Base-by-base conservation (phyloP, 2,113 vertebrate species). In the Bambusicola thoracicus region DNA sequence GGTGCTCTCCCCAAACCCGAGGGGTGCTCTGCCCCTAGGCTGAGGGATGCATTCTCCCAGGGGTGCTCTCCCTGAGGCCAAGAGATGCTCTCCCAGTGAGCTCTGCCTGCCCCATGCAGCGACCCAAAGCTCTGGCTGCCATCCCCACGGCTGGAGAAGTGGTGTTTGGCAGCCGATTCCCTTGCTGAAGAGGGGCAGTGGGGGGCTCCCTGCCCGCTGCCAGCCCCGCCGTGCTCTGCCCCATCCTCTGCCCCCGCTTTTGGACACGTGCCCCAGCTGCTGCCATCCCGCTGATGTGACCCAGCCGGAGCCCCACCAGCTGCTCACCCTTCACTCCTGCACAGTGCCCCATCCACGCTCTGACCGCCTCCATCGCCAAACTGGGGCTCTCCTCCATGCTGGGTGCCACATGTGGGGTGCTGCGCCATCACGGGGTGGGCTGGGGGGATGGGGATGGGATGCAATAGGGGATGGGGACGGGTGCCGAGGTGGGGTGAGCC, bases 401-500 rank as follows among this genome's bases (percentile, higher is more conserved):
- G 3, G 89, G 48, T 34, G 89, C 70, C 27, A 1, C 1, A 27
- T 0, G 0, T 19, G 1, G 32, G 62, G 43, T 4, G 4, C 61
- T 63, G 85, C 22, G 20, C 48, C 22, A 34, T 82, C 79, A 69
- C 83, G 8, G n/a, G 85, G 85, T 70, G 2, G 48, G 79, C 38
- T 56, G 2, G 62, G 91, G 94, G 91, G 51, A 22, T 3, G 44
- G 95, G 91, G 75, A 82, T 12, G 95, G 97, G 96, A 51, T 69
- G 95, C 94, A 93, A 94, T 87, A 89, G 68, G 72, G 41, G 86
- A 59, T 29, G 30, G 55, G 55, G 55, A 56, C 11, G 95, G 97
- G 93, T 95, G 94, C 85, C 3, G 92, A 86, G 93, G 90, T 77
- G 95, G 65, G 94, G 95, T 46, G 89, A 78, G 85, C 90, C 84